Conservation (phyloP, 1,140 invertebrate species). For the Drosophila parvula region DNA sequence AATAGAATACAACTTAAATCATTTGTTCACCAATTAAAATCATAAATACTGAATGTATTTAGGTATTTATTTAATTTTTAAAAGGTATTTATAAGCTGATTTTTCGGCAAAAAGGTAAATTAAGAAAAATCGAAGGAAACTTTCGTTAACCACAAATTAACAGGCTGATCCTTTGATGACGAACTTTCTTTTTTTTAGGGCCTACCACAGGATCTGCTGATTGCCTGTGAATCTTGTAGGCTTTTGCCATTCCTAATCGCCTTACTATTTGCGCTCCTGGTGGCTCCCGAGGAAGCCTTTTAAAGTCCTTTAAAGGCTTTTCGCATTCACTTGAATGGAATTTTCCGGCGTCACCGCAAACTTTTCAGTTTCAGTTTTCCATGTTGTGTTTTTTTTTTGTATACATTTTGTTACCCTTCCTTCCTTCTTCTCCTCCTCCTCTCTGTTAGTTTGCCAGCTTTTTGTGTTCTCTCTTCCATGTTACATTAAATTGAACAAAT, state of each 20-base stretch:
- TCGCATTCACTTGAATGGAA: constrained; percentile 14
- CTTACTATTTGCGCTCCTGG: constrained; percentile 4
- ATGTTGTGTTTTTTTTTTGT: constrained; percentile 25
- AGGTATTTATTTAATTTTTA: too few relatives aligned
- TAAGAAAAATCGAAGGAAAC: neutral
- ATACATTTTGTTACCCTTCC: neutral
- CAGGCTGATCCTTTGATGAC: constrained; percentile 2
- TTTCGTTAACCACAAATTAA: neutral
- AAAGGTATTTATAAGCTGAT: too few relatives aligned
- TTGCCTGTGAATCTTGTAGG: constrained; percentile 4
- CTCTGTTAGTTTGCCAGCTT: constrained; percentile 9
- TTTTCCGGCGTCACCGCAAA: constrained; percentile 42
- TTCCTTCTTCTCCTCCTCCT: neutral
- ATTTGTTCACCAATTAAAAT: neutral
- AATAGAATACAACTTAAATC: neutral
- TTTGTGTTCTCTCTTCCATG: constrained; percentile 28
- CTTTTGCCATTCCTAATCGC: constrained; percentile 12
- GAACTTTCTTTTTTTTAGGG: neutral
- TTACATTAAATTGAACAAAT: constrained; percentile 66
- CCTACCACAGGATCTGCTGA: neutral
- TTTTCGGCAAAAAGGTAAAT: neutral
- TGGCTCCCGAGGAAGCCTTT: constrained; percentile 1
- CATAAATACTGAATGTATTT: neutral
- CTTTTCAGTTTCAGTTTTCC: constrained; percentile 41
- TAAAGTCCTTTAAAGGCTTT: constrained; percentile 22